These are phyloP conservation scores for Reticulitermes speratus DNA, from an alignment of 1,140 invertebrate genomes.

Conservation along the genomic window DNA sequence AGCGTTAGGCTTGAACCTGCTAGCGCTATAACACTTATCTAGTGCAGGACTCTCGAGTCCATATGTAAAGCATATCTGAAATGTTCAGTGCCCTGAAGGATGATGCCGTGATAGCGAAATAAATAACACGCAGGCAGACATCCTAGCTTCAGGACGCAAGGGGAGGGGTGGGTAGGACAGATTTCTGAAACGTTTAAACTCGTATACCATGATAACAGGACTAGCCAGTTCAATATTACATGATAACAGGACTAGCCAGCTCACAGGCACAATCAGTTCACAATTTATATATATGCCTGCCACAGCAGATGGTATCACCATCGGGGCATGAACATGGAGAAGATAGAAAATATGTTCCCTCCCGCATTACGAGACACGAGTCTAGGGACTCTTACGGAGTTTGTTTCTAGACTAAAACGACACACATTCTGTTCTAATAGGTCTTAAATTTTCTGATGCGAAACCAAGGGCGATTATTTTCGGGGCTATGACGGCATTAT, in stretches of 20 bases:
- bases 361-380: too few species aligned
- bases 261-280: neutral
- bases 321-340: too few species aligned
- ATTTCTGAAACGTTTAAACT: neutral
- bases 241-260: neutral
- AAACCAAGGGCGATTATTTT: too few species aligned
- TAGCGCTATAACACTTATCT: too few species aligned
- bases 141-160: neutral
- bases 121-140: neutral
- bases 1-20: too few species aligned
- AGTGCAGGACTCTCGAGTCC: neutral
- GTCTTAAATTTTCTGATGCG: too few species aligned
- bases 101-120: neutral
- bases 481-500: too few species aligned
- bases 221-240: neutral
- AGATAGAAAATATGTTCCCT: too few species aligned
- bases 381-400: too few species aligned
- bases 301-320: neutral
- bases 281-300: neutral
- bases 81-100: neutral
- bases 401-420: too few species aligned
- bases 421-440: too few species aligned
- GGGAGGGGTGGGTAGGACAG: neutral
- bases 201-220: neutral
- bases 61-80: neutral